phyloP scores from a whole-genome alignment of 2,888 invertebrate species.

The Dichetophora obliterata region DNA sequence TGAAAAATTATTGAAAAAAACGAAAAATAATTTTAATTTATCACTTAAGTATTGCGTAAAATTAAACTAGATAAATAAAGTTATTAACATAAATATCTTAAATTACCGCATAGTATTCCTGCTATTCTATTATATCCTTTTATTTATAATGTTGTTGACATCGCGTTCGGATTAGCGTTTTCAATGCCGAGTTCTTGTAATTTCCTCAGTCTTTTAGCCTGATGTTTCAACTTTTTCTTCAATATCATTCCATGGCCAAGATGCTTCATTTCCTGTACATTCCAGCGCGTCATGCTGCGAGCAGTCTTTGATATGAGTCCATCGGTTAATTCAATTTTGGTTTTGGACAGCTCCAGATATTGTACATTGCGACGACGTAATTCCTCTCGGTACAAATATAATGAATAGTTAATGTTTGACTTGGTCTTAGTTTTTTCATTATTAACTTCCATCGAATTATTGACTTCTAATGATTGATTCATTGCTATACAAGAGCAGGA shows the following conservation, averaged over 20 bases:
- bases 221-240: conserved; percentile 55
- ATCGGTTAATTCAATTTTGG: conserved; percentile 56
- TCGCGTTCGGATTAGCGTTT: conserved; percentile 30
- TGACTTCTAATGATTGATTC: too few relatives aligned
- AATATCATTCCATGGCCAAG: conserved; percentile 57
- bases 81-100: not conserved
- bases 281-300: conserved; percentile 45
- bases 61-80: too few relatives aligned
- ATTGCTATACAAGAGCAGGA: too few relatives aligned
- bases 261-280: conserved; percentile 53
- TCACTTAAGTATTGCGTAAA: too few relatives aligned
- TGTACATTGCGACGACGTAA: conserved; percentile 49
- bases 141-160: conserved; percentile 27
- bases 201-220: conserved; percentile 48
- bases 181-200: conserved; percentile 21
- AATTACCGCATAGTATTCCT: too few relatives aligned
- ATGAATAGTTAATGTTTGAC: conserved; percentile 1
- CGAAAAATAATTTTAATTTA: too few relatives aligned
- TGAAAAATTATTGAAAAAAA: too few relatives aligned
- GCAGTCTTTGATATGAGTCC: conserved; percentile 54
- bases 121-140: not conserved
- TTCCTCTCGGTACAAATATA: conserved; percentile 57
- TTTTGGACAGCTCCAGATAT: conserved; percentile 52
- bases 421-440: not conserved
- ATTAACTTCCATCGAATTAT: too few relatives aligned